A percentile compares a stretch with the other conserved stretches of the same genome.
phyloP scores from a whole-genome alignment of 2,797 vertebrate genomes.

The Cryptoblepharus egeriae region DNA sequence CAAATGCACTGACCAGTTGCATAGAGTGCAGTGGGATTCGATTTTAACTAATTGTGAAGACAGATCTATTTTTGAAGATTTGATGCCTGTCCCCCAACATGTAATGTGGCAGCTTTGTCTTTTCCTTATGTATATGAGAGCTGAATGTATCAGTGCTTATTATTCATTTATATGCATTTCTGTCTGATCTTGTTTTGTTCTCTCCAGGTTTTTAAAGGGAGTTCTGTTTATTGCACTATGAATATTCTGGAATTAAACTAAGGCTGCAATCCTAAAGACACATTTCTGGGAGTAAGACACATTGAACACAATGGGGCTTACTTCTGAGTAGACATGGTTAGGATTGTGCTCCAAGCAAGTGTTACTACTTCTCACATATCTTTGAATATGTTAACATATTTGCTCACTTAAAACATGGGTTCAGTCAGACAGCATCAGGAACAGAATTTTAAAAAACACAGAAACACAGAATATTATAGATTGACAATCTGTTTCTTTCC shows the following conservation, averaged over 20 bases:
- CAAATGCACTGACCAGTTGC: neutral
- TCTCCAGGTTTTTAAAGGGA: slow-evolving; percentile 48
- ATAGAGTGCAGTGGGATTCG: neutral
- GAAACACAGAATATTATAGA: slow-evolving; percentile 28
- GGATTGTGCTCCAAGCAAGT: too few relatives aligned
- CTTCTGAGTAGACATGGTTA: too few relatives aligned
- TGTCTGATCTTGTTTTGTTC: slow-evolving; percentile 53
- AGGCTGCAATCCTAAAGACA: too few relatives aligned
- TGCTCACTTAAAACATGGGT: slow-evolving; percentile 63
- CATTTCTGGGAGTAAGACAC: too few relatives aligned
- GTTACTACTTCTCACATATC: slow-evolving; percentile 58
- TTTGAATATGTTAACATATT: slow-evolving; percentile 75
- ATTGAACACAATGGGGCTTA: too few relatives aligned
- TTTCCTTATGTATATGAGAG: slow-evolving; percentile 40
- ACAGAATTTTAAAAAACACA: slow-evolving; percentile 33
- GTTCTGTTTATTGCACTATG: slow-evolving; percentile 56
- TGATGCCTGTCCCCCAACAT: slow-evolving; percentile 39
- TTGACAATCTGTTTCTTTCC: slow-evolving; percentile 57
- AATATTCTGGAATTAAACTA: slow-evolving; percentile 69
- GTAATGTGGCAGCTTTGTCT: slow-evolving; percentile 38
- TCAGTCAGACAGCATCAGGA: slow-evolving; percentile 56
- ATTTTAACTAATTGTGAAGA: slow-evolving; percentile 9
- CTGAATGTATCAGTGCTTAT: slow-evolving; percentile 56
- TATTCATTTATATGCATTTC: slow-evolving; percentile 73
- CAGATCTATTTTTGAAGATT: slow-evolving; percentile 16